These are phyloP conservation scores for Lysandra coridon DNA, from an alignment of 2,888 invertebrate genomes.

Conservation along the genomic window DNA sequence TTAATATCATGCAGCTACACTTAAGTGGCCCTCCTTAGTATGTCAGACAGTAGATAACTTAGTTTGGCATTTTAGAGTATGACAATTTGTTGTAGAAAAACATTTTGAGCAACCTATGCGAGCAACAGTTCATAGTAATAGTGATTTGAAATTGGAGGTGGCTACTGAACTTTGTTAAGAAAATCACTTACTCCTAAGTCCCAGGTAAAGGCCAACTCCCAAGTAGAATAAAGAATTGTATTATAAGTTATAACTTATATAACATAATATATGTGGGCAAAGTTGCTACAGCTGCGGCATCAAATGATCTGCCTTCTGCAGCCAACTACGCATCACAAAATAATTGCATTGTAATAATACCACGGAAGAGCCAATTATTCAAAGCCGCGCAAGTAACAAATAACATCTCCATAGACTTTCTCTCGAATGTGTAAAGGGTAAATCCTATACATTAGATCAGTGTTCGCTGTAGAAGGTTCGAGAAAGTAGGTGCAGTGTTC, in stretches of 20 bases:
- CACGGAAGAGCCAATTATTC: neutral
- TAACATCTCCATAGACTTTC: conserved; percentile 40
- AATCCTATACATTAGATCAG: conserved; percentile 36
- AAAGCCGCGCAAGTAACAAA: conserved; percentile 33
- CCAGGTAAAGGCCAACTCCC: too few relatives aligned
- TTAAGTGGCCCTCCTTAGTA: neutral
- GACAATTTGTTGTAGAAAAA: too few relatives aligned
- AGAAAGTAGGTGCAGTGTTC: conserved; percentile 41
- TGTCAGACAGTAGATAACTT: neutral
- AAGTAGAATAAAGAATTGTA: too few relatives aligned
- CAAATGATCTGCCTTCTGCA: neutral
- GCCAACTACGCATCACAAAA: neutral
- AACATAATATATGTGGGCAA: neutral
- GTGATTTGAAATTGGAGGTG: neutral
- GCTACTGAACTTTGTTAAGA: neutral
- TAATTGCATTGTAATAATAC: conserved; percentile 10
- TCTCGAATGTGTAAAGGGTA: conserved; percentile 39
- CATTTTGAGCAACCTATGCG: too few relatives aligned
- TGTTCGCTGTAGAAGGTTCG: conserved; percentile 39
- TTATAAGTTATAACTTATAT: too few relatives aligned
- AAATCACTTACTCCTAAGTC: too few relatives aligned
- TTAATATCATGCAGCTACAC: neutral
- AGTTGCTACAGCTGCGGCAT: neutral
- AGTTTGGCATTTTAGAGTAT: neutral
- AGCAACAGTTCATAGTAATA: too few relatives aligned